Evolutionary conservation across 2,113 vertebrate species (phyloP).

Genomic region (Mola mola): DNA sequence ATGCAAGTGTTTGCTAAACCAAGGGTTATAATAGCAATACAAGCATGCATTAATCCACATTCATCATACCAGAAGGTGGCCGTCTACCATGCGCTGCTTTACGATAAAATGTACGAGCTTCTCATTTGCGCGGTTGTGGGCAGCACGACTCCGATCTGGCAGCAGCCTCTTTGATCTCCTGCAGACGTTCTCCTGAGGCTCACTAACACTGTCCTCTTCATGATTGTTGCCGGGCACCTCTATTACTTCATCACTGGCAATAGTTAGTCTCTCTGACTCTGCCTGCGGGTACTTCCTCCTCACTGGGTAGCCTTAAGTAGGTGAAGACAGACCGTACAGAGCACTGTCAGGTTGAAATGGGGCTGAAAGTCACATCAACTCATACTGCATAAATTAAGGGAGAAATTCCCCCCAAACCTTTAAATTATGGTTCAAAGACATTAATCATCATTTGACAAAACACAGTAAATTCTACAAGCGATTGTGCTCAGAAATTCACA

Average conservation of each 20-base stretch:
- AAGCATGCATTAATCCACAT: not conserved
- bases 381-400: no score
- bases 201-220: conserved; percentile 33
- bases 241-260: conserved; percentile 60
- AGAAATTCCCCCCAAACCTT: no score
- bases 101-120: conserved; percentile 92
- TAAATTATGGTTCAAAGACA: no score
- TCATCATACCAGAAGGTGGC: conserved; percentile 83
- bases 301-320: conserved; percentile 86
- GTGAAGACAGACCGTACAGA: not conserved
- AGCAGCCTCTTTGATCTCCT: conserved; percentile 82
- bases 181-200: conserved; percentile 60
- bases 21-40: not conserved
- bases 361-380: no score
- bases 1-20: not conserved
- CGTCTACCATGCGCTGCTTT: conserved; percentile 84
- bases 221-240: conserved; percentile 51
- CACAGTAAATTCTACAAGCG: no score
- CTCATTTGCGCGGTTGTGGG: conserved; percentile 89
- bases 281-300: conserved; percentile 78
- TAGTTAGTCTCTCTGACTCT: conserved; percentile 70
- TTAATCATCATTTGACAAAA: no score
- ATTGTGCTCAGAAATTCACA: no score
- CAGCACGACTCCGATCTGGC: conserved; percentile 89
- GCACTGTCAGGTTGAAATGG: not conserved